Percentiles rank a stretch among this genome's conserved stretches.
Evolutionary conservation across 2,113 vertebrate species (phyloP).

Genomic region (Perca fluviatilis): DNA sequence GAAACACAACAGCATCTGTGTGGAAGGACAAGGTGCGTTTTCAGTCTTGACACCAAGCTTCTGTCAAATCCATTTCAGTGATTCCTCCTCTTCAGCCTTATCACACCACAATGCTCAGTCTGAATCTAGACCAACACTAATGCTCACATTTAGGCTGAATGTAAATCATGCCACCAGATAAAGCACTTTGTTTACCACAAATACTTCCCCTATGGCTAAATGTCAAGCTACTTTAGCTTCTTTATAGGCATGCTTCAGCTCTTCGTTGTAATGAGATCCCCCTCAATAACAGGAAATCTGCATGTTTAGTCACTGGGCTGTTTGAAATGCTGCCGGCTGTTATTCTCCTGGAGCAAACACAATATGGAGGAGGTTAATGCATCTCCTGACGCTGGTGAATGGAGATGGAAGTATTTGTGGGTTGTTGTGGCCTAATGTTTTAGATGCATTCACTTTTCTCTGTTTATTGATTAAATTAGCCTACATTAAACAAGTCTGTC

Average conservation of each 20-base stretch:
- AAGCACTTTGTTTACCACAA: slow-evolving; percentile 43
- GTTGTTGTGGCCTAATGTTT: background rate
- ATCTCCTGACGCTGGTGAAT: background rate
- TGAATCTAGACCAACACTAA: slow-evolving; percentile 24
- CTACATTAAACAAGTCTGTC: background rate
- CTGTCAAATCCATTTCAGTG: slow-evolving; percentile 38
- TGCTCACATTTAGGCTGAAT: slow-evolving; percentile 21
- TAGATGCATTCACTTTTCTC: background rate
- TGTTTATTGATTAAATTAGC: background rate
- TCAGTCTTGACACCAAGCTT: slow-evolving; percentile 7
- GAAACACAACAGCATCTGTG: slow-evolving; percentile 42
- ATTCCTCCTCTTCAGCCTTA: slow-evolving; percentile 10
- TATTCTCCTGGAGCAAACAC: slow-evolving; percentile 25
- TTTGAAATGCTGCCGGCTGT: slow-evolving; percentile 25
- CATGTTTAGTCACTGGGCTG: slow-evolving; percentile 41
- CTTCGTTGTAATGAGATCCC: slow-evolving; percentile 53
- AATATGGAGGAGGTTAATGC: slow-evolving; percentile 31
- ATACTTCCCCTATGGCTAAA: slow-evolving; percentile 39
- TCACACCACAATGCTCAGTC: background rate
- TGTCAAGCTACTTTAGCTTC: slow-evolving; percentile 41
- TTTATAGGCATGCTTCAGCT: slow-evolving; percentile 27
- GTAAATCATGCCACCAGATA: slow-evolving; percentile 13
- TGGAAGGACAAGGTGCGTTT: slow-evolving; percentile 40
- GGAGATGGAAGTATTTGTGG: background rate
- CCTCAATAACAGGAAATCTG: slow-evolving; percentile 43